A percentile compares a stretch with the other conserved stretches of the same genome.
phyloP scores from a whole-genome alignment of 2,888 invertebrate genomes.

The Drosophila cracens region DNA sequence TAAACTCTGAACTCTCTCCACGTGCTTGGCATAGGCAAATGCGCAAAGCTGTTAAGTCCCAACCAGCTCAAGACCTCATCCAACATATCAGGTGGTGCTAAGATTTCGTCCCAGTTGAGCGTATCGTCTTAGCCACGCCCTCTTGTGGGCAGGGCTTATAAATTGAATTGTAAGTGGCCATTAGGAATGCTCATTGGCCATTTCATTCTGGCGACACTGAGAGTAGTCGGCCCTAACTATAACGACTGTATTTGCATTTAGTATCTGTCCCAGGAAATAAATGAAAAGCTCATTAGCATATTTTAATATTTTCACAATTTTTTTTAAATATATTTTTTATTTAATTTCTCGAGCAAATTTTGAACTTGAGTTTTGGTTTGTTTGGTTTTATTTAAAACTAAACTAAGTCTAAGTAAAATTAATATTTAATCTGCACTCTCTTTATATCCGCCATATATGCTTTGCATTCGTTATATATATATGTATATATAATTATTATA shows the following conservation, averaged over 20 bases:
- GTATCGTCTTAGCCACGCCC: conserved; percentile 21
- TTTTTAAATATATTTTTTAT: conserved; percentile 40
- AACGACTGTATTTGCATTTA: conserved; percentile 11
- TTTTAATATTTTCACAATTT: conserved; percentile 21
- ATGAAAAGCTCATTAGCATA: background rate
- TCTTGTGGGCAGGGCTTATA: conserved; percentile 25
- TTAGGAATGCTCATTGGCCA: conserved; percentile 54
- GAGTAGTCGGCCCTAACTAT: conserved; percentile 39
- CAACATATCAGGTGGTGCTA: conserved; percentile 29
- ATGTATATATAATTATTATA: conserved; percentile 17
- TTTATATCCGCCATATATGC: conserved; percentile 55
- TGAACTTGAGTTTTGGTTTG: conserved; percentile 47
- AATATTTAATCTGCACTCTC: conserved; percentile 35
- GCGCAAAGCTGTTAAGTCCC: conserved; percentile 31
- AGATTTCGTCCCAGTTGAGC: conserved; percentile 32
- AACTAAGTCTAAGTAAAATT: conserved; percentile 47
- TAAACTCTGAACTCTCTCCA: conserved; percentile 49
- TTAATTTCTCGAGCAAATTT: conserved; percentile 59
- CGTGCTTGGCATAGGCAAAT: conserved; percentile 72
- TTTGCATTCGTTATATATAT: conserved; percentile 51
- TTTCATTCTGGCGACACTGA: conserved; percentile 45
- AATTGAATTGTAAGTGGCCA: conserved; percentile 71
- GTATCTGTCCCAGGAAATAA: background rate
- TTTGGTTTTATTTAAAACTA: conserved; percentile 38
- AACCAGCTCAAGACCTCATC: conserved; percentile 1